phyloP scores from a whole-genome alignment of 35 echinoderm and acorn worm species.

The Nesometra sesokonis region DNA sequence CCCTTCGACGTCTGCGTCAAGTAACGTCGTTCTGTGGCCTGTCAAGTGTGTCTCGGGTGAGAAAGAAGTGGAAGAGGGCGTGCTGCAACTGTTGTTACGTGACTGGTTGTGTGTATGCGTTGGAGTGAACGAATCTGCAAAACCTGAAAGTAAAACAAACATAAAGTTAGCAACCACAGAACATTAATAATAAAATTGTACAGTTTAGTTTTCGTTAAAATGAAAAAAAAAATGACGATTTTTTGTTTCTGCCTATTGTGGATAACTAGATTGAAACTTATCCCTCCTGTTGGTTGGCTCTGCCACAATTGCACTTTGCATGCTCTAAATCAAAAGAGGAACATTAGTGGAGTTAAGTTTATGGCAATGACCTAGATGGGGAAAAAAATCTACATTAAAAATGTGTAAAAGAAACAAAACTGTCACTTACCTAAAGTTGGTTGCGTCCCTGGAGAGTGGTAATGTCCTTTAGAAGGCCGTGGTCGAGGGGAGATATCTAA shows the following conservation, averaged over 20 bases:
- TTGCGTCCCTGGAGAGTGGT: slow-evolving; percentile 37
- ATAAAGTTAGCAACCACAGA: too few species aligned
- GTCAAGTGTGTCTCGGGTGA: slow-evolving; percentile 5
- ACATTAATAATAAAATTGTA: too few species aligned
- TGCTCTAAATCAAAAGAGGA: not conserved
- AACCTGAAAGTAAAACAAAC: not conserved
- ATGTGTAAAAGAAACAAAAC: not conserved
- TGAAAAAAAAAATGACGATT: not conserved
- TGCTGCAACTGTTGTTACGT: not conserved
- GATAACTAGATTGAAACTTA: too few species aligned
- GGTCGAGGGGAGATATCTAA: slow-evolving; percentile 61
- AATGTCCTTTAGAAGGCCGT: slow-evolving; percentile 35
- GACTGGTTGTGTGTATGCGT: slow-evolving; percentile 10
- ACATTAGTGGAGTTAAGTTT: not conserved
- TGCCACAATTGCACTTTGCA: too few species aligned
- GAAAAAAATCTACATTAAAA: not conserved
- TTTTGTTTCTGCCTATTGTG: too few species aligned
- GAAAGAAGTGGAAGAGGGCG: not conserved
- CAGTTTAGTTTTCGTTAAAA: too few species aligned
- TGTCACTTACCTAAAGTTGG: slow-evolving; percentile 27
- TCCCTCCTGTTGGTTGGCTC: too few species aligned
- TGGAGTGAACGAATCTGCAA: slow-evolving; percentile 15
- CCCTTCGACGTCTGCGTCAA: slow-evolving; percentile 41
- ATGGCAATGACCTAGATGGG: not conserved
- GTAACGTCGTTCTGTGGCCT: slow-evolving; percentile 12